Conservation (phyloP, 35 echinoderm and acorn worm species). For the Acanthaster planci region DNA sequence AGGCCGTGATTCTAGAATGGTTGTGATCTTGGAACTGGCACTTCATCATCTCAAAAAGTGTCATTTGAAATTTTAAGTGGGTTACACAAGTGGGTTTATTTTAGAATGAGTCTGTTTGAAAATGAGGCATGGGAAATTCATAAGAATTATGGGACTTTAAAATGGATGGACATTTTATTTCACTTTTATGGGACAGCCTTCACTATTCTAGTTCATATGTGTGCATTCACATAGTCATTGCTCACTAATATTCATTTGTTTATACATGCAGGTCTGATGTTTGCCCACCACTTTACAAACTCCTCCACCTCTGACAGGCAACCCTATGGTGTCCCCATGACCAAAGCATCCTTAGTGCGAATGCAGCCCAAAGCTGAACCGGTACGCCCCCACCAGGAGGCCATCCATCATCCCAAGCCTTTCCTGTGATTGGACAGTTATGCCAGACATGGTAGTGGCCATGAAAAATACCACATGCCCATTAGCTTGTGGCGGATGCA, state of each 20-base stretch:
- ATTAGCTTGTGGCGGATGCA: neutral
- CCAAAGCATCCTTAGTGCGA: conserved; percentile 65
- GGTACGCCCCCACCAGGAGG: conserved; percentile 44
- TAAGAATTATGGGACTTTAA: too few species aligned
- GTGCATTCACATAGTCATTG: too few species aligned
- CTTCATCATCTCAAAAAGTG: too few species aligned
- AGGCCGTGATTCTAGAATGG: too few species aligned
- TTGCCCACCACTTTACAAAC: conserved; percentile 76
- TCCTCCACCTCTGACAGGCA: conserved; percentile 47
- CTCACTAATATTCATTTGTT: conserved; percentile 3
- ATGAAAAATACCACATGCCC: neutral
- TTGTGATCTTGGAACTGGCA: too few species aligned
- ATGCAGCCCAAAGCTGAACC: conserved; percentile 62
- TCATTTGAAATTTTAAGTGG: too few species aligned
- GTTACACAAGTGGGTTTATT: too few species aligned
- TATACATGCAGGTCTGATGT: conserved; percentile 58
- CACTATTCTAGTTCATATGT: too few species aligned
- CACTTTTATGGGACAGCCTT: too few species aligned
- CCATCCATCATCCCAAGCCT: conserved; percentile 72
- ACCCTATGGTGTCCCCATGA: conserved; percentile 75
- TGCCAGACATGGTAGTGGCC: neutral
- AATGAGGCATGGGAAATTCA: too few species aligned
- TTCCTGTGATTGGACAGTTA: conserved; percentile 56
- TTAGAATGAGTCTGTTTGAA: too few species aligned
- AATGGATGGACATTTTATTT: too few species aligned